A percentile compares a stretch with the other conserved stretches of the same genome.
phyloP scores from a whole-genome alignment of 2,888 invertebrate species.

The Sycophila texana region DNA sequence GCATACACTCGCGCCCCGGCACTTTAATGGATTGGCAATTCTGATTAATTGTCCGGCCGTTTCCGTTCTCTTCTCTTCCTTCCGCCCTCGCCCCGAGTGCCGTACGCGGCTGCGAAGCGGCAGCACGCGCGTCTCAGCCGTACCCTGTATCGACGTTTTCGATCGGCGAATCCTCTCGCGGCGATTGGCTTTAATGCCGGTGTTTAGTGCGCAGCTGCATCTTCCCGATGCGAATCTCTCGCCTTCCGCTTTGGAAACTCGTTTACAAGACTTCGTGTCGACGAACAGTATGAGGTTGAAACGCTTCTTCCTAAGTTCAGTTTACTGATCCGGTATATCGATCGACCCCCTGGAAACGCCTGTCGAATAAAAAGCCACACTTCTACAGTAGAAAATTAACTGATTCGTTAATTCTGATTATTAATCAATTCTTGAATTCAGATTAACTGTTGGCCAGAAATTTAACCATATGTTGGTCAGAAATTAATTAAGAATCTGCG shows the following conservation, averaged over 20 bases:
- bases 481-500: too few species aligned
- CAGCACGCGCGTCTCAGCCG: neutral
- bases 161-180: neutral
- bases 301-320: too few species aligned
- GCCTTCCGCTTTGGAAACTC: neutral
- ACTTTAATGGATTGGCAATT: constrained; percentile 49
- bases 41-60: constrained; percentile 48
- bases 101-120: neutral
- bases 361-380: too few species aligned
- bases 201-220: neutral
- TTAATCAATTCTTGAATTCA: too few species aligned
- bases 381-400: neutral
- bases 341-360: neutral
- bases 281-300: too few species aligned
- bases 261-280: too few species aligned
- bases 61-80: constrained; percentile 33
- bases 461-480: too few species aligned
- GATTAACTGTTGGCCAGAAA: too few species aligned
- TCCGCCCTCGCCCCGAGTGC: constrained; percentile 1
- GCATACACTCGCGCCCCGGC: neutral
- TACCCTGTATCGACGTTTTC: constrained; percentile 24
- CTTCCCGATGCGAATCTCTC: neutral
- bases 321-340: neutral
- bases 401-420: neutral
- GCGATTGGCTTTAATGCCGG: neutral